Percentiles rank a stretch among this genome's conserved stretches.
phyloP scores from a whole-genome alignment of 2,797 vertebrate species.

The Rhyacichthys aspro region DNA sequence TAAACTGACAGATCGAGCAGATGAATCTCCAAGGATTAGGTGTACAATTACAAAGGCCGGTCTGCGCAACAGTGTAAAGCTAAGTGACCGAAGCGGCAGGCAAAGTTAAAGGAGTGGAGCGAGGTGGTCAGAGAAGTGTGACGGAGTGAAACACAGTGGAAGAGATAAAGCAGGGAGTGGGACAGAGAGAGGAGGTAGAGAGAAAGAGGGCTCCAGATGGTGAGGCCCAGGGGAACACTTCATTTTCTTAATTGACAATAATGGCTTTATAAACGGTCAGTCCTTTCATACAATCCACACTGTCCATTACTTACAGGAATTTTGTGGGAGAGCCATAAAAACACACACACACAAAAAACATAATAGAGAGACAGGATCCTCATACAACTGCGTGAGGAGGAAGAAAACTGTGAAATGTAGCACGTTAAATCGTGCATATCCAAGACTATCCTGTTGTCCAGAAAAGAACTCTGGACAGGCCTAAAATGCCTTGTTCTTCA shows the following conservation, averaged over 20 bases:
- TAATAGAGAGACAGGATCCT: conserved; percentile 16
- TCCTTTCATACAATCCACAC: conserved; percentile 73
- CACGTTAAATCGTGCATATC: conserved; percentile 45
- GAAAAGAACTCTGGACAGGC: conserved; percentile 47
- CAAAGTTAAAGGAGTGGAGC: conserved; percentile 30
- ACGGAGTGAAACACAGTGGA: conserved; percentile 44
- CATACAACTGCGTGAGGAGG: conserved; percentile 40
- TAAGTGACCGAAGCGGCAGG: conserved; percentile 24
- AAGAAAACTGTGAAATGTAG: conserved; percentile 39
- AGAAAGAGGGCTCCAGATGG: conserved; percentile 74
- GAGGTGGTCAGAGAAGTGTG: conserved; percentile 44
- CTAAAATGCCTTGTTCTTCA: conserved; percentile 59
- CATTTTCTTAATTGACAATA: conserved; percentile 86
- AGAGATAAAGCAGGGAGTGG: conserved; percentile 28
- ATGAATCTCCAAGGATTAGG: conserved; percentile 11
- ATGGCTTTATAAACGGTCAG: conserved; percentile 82
- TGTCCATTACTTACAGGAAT: conserved; percentile 77
- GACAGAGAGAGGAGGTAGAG: conserved; percentile 16
- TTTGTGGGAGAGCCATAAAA: conserved; percentile 61
- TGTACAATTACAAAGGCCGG: conserved; percentile 19
- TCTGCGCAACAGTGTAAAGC: conserved; percentile 10
- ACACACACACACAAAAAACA: conserved; percentile 30
- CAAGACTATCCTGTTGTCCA: conserved; percentile 43
- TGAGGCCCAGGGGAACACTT: conserved; percentile 80
- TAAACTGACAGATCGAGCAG: conserved; percentile 13